Percentiles rank a stretch among this genome's conserved stretches.
Conservation (phyloP, 1,140 invertebrate genomes). For the Heliconius himera region DNA sequence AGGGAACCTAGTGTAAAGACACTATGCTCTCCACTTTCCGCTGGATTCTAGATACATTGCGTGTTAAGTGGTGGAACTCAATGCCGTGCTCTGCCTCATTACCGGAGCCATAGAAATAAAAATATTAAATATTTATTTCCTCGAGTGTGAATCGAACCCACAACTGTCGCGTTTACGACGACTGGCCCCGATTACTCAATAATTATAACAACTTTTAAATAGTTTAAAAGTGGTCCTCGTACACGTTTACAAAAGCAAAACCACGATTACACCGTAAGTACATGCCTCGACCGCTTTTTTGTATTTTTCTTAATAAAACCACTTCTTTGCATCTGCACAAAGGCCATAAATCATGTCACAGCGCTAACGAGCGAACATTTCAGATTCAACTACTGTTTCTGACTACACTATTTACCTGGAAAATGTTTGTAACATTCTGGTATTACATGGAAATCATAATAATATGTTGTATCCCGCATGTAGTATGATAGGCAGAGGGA, state of each 20-base stretch:
- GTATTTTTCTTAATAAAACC: slow-evolving; percentile 4
- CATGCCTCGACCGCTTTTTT: not conserved
- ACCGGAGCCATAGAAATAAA: too few species aligned
- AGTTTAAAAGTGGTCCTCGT: not conserved
- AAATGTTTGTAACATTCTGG: not conserved
- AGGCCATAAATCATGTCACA: slow-evolving; percentile 1
- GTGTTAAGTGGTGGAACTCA: too few species aligned
- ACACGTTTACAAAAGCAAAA: not conserved
- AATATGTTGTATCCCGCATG: not conserved
- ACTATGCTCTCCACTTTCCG: too few species aligned
- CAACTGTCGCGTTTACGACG: too few species aligned
- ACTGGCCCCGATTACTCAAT: too few species aligned
- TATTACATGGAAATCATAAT: not conserved
- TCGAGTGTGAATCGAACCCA: too few species aligned
- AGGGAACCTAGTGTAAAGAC: too few species aligned
- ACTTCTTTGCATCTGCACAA: slow-evolving; percentile 12
- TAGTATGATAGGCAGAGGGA: too few species aligned
- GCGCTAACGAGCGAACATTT: slow-evolving; percentile 13
- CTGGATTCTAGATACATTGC: too few species aligned
- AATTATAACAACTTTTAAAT: not conserved
- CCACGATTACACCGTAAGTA: not conserved
- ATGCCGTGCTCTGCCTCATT: too few species aligned
- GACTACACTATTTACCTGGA: not conserved
- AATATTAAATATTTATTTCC: too few species aligned
- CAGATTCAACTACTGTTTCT: slow-evolving; percentile 9